Percentiles rank a stretch among this genome's conserved stretches.
Evolutionary conservation across 2,888 invertebrate genomes (phyloP).

Genomic region (Eupithecia subfuscata): DNA sequence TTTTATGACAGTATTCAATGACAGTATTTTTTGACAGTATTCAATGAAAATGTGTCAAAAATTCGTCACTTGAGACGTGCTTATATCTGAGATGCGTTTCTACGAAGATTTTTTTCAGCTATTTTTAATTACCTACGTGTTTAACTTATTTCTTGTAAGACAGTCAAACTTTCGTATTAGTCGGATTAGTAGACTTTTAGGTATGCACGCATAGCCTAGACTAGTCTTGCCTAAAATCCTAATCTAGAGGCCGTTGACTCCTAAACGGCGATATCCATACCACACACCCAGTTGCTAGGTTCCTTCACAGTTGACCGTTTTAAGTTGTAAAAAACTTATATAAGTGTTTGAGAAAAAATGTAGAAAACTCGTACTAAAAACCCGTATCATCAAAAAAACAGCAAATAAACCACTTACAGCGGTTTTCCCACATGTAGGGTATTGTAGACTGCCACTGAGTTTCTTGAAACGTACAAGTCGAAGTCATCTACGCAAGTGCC

Average conservation of each 20-base stretch:
- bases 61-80: too few species aligned
- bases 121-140: background rate
- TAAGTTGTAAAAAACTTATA: background rate
- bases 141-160: background rate
- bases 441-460: background rate
- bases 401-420: background rate
- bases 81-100: too few species aligned
- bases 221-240: conserved; percentile 50
- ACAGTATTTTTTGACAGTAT: too few species aligned
- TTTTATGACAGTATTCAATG: too few species aligned
- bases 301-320: background rate
- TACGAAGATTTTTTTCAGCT: background rate
- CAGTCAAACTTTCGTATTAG: background rate
- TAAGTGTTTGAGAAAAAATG: background rate
- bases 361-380: background rate
- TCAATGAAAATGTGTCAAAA: too few species aligned
- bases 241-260: conserved; percentile 53
- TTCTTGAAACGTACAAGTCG: background rate
- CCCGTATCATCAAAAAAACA: background rate
- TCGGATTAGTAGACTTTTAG: background rate
- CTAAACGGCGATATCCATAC: conserved; percentile 29
- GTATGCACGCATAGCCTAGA: conserved; percentile 27
- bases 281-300: background rate
- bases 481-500: background rate
- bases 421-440: background rate